Evolutionary conservation across 2,113 vertebrate species (phyloP).

Genomic region (Epinephelus moara): DNA sequence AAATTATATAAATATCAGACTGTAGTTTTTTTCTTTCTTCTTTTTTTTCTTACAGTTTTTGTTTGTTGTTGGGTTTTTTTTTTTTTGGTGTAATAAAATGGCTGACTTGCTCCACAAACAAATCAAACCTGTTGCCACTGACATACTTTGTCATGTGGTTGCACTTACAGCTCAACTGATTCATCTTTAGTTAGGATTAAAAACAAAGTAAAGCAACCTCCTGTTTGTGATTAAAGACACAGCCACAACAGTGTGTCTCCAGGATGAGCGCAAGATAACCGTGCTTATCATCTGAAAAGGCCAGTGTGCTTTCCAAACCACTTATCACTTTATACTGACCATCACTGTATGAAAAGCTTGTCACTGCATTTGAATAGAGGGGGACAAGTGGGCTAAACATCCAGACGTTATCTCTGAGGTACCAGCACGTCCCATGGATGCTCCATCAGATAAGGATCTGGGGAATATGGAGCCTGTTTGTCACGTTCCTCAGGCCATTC

Average conservation of each 20-base stretch:
- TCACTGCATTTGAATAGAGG: background rate
- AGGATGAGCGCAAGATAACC: background rate
- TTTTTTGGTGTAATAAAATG: background rate
- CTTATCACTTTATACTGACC: background rate
- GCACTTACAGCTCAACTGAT: background rate
- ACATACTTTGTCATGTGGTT: background rate
- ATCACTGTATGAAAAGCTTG: background rate
- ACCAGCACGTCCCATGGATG: no score
- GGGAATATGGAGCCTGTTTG: no score
- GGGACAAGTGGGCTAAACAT: background rate
- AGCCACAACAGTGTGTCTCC: no score
- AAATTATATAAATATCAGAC: no score
- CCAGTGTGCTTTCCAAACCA: background rate
- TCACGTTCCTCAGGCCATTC: no score
- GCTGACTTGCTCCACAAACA: background rate
- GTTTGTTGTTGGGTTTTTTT: no score
- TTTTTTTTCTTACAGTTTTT: no score
- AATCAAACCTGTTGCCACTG: background rate
- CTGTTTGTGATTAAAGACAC: background rate
- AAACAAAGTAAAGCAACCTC: background rate
- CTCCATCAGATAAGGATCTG: no score
- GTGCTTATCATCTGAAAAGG: background rate
- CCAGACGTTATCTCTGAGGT: background rate
- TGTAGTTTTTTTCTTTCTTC: no score
- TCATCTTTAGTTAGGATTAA: background rate